A percentile compares a stretch with the other conserved stretches of the same genome.
phyloP scores from a whole-genome alignment of 2,113 vertebrate genomes.

The Leptocoma aspasia region DNA sequence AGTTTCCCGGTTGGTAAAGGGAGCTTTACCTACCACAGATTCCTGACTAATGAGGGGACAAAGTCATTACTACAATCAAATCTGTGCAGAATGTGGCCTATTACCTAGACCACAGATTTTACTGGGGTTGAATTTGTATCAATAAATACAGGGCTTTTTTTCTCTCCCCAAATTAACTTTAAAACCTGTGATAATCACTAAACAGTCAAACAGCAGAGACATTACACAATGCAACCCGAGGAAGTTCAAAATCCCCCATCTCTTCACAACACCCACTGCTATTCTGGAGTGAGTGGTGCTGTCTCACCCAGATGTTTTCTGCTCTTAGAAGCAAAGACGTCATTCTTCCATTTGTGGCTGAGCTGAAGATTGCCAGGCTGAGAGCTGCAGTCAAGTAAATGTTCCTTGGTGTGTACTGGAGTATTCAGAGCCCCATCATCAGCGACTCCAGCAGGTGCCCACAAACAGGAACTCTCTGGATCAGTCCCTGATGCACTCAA shows the following conservation, averaged over 20 bases:
- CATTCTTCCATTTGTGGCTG: background rate
- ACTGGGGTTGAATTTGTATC: background rate
- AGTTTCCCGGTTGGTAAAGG: background rate
- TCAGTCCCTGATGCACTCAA: rapidly evolving
- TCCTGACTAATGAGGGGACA: background rate
- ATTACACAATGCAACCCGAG: background rate
- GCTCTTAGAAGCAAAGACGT: background rate
- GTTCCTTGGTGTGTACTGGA: background rate
- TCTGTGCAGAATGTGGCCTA: background rate
- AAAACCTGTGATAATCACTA: background rate
- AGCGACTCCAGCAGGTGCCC: background rate
- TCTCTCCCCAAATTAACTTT: background rate
- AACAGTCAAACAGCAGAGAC: background rate
- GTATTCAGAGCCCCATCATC: background rate
- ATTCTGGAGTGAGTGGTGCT: background rate
- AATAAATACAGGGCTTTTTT: background rate
- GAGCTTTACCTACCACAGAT: background rate
- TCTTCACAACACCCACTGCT: background rate
- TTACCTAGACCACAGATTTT: background rate
- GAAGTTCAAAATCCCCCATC: background rate
- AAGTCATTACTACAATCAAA: background rate
- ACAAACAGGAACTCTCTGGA: background rate
- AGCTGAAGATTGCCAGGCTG: background rate
- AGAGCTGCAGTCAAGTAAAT: background rate
- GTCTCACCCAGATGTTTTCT: background rate